Percentiles rank a stretch among this genome's conserved stretches.
Conservation (phyloP, 2,797 vertebrate species). For the Darevskia nairensis region DNA sequence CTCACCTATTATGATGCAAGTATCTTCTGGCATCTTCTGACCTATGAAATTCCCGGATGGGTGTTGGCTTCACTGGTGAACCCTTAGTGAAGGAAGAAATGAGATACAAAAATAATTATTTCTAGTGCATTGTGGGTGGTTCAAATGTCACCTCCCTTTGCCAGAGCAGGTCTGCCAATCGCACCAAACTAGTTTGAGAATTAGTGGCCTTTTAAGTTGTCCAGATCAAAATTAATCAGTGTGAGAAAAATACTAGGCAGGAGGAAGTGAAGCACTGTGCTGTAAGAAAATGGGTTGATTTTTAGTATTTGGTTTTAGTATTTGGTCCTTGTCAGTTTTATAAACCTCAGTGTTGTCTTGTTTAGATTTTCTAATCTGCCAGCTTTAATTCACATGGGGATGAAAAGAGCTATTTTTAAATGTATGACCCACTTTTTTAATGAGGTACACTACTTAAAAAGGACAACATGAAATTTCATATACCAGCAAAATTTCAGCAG, state of each 20-base stretch:
- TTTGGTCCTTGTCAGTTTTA: neutral
- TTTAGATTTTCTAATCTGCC: neutral
- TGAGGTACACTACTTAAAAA: neutral
- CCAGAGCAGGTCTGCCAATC: neutral
- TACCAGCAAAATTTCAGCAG: neutral
- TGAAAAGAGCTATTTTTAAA: conserved; percentile 7
- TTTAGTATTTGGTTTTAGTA: neutral
- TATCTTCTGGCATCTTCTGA: conserved; percentile 83
- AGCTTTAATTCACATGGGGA: neutral
- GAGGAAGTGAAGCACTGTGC: neutral
- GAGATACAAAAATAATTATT: conserved; percentile 23
- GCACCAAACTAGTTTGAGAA: neutral
- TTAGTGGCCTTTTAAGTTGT: conserved; percentile 11
- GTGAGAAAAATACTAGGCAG: neutral
- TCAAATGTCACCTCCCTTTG: neutral
- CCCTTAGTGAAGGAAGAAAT: conserved; percentile 75
- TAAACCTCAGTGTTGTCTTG: neutral
- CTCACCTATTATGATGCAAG: conserved; percentile 82
- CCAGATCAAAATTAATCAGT: conserved; percentile 2
- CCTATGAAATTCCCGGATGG: conserved; percentile 78
- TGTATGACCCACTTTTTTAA: neutral
- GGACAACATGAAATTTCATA: neutral
- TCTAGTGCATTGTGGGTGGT: neutral
- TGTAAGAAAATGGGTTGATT: neutral
- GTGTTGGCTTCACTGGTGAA: conserved; percentile 82